Evolutionary conservation across 1,140 invertebrate genomes (phyloP), one percentile per base, ranked within the genome.

Genomic region (Bathynomus jamesi): DNA sequence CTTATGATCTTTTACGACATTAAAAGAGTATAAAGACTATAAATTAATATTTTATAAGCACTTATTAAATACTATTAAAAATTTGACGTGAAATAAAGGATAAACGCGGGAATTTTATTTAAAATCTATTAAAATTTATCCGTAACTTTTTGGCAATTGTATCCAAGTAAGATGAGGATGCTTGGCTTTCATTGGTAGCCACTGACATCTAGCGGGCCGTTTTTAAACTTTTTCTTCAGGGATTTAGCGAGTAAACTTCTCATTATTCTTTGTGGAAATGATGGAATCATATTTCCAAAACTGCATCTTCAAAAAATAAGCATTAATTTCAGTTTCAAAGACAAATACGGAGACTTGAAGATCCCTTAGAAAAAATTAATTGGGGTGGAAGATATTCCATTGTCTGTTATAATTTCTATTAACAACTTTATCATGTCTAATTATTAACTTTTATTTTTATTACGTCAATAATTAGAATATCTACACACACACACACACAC

Each of bases 361-460:
- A 17, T 53, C 21, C 21, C 40, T 17, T 53, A 17, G 21, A 53
- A 53, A 17, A 53, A 17, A 53, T 53, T 53, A 53, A 53, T 53
- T 53, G 40, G 40, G 40, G 2, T 53, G 40, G 11, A 53, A 53
- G 21, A 53, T 53, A 53, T 53, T 53, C 40, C 5, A 17, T 53
- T 53, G 40, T 53, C 21, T 5, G 13, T 21, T 17, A 53, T 11
- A 53, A 53, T 53, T 53, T 53, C 40, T 53, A 53, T 53, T 53
- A 53, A 53, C 40, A 53, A 53, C 40, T 53, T 53, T 53, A 53
- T 53, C 40, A 53, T 53, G 2, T 53, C 40, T 53, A 53, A 53
- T 53, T 53, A 53, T 53, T 53, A 53, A 53, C 40, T 53, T 53
- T 53, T 11, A 53, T 53, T 53, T 53, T 53, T 53, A 53, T 53